These are phyloP conservation scores for Esox niger DNA, from an alignment of 2,113 vertebrate species.

Conservation along the genomic window DNA sequence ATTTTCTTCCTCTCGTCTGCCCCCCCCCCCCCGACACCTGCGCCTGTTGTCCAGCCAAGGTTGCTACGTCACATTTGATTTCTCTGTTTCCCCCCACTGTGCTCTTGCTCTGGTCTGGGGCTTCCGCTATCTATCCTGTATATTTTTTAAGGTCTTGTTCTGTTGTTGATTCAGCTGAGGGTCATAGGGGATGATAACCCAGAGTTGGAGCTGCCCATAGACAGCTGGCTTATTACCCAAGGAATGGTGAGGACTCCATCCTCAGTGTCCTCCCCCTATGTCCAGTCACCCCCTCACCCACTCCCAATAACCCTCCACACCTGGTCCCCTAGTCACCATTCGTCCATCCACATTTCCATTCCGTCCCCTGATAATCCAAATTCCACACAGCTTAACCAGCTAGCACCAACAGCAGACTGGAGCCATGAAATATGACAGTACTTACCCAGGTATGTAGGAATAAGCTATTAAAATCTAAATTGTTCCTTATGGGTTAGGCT, in stretches of 20 bases:
- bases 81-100: constrained; percentile 23
- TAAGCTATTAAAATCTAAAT: no score
- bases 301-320: constrained; percentile 7
- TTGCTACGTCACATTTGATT: neutral
- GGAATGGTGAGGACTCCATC: constrained; percentile 97
- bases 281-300: constrained; percentile 57
- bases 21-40: neutral
- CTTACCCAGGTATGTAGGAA: neutral
- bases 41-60: neutral
- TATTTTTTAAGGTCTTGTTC: constrained; percentile 74
- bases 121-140: constrained; percentile 54
- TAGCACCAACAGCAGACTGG: constrained; percentile 43
- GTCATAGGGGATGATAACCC: constrained; percentile 85
- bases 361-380: neutral
- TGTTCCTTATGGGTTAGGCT: neutral
- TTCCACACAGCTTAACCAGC: constrained; percentile 15
- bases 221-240: constrained; percentile 99
- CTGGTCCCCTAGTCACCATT: constrained; percentile 22
- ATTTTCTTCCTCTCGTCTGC: neutral
- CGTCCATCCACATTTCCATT: constrained; percentile 28
- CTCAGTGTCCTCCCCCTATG: constrained; percentile 61
- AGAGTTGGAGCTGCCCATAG: constrained; percentile 95
- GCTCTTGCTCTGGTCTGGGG: constrained; percentile 52
- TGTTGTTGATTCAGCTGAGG: constrained; percentile 90
- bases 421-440: constrained; percentile 4